Evolutionary conservation across 2,113 vertebrate genomes (phyloP), one percentile per base, ranked within the genome.

Genomic region (Brachyhypopomus gauderio): DNA sequence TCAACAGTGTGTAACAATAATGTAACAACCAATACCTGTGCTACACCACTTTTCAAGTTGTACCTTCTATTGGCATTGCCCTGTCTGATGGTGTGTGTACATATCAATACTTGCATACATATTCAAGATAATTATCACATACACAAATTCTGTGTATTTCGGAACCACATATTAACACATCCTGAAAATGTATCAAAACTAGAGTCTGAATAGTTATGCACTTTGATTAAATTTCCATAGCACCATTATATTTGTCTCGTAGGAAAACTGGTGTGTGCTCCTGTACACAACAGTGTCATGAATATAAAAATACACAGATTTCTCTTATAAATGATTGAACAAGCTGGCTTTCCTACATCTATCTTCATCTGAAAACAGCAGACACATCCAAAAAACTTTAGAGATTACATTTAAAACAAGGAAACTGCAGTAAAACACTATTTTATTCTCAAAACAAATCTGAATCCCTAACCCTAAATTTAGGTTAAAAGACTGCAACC

Each of bases 11-110:
- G 72, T 71, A 81, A 58, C 82, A 84, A 25, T 72, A 11, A 41
- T 79, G 76, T 83, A 75, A 77, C 77, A 78, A 79, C 86, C 76
- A 88, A 73, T 81, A 84, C 30, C 41, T 85, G 63, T 75, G 70
- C 41, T 87, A 88, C 7, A 83, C 80, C 77, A 41, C 77, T 84
- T 81, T 92, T 94, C 90, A 91, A 91, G 90, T 92, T 91, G 88
- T 89, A 86, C 75, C 71, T 85, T 81, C 19, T 86, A 75, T 82
- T 87, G 72, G 52, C 77, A 83, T 81, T 81, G 52, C 84, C 64
- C 77, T 86, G 72, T 86, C 86, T 79, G 73, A 59, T 79, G 34
- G 72, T 56, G n/a, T 70, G 41, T 73, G n/a, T 70, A 56, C 67
- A 75, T 82, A 41, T 67, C 78, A n/a, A 58, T 75, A 84, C 23